These are phyloP conservation scores for Melanogrammus aeglefinus DNA, from an alignment of 2,797 vertebrate species.

Conservation along the genomic window DNA sequence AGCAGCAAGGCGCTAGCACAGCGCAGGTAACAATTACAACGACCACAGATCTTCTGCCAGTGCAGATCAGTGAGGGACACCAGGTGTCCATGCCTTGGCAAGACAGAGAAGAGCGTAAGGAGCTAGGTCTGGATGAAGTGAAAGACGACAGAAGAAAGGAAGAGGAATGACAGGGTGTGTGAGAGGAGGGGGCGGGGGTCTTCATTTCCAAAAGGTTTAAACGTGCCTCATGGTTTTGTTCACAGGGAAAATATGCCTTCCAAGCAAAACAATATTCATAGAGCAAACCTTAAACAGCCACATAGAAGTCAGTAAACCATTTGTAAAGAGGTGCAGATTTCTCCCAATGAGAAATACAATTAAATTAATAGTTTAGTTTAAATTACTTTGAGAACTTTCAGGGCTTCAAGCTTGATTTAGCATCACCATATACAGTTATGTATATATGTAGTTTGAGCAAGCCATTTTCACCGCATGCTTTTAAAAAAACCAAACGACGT, in stretches of 20 bases:
- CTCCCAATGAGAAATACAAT: background rate
- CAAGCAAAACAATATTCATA: constrained; percentile 19
- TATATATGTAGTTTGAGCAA: background rate
- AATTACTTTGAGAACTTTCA: background rate
- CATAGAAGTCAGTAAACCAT: background rate
- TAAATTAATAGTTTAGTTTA: background rate
- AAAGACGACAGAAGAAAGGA: constrained; percentile 34
- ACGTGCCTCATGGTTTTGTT: constrained; percentile 11
- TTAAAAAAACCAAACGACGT: background rate
- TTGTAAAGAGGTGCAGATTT: background rate
- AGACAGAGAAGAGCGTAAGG: constrained; percentile 44
- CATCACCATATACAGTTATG: no score
- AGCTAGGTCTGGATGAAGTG: constrained; percentile 19
- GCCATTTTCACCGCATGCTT: background rate
- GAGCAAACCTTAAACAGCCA: background rate
- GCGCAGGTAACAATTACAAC: constrained; percentile 58
- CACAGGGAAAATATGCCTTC: constrained; percentile 24
- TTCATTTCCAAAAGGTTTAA: constrained; percentile 26
- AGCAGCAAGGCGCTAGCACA: constrained; percentile 49
- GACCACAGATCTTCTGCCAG: constrained; percentile 57
- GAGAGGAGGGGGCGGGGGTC: constrained; percentile 21
- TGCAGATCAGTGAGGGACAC: constrained; percentile 61
- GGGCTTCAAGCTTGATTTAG: background rate
- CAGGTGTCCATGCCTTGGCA: constrained; percentile 51
- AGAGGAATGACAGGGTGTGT: constrained; percentile 9